phyloP scores from a whole-genome alignment of 1,140 invertebrate genomes.

The Trichoplusia ni region DNA sequence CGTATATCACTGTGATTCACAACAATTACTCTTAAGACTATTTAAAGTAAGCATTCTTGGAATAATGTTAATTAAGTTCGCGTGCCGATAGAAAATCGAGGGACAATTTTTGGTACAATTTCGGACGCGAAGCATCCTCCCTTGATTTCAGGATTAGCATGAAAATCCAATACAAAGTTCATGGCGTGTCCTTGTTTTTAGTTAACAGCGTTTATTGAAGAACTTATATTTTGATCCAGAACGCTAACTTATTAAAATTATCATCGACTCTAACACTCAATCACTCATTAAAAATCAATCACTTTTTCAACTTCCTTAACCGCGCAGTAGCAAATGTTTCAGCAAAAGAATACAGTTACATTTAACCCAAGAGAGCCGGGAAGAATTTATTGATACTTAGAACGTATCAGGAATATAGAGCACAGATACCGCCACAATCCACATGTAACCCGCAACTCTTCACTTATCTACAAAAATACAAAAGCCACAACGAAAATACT shows the following conservation, averaged over 20 bases:
- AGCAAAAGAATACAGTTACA: too few species aligned
- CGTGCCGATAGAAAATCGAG: neutral
- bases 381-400: too few species aligned
- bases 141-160: constrained; percentile 9
- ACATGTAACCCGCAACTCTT: neutral
- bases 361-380: too few species aligned
- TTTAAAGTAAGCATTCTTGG: constrained; percentile 24
- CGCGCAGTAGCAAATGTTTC: too few species aligned
- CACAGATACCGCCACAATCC: too few species aligned
- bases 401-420: too few species aligned
- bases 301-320: too few species aligned
- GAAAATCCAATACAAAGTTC: neutral
- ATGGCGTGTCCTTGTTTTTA: neutral
- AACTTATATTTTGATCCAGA: too few species aligned
- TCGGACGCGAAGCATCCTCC: too few species aligned
- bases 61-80: constrained; percentile 30
- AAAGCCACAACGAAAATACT: constrained; percentile 2
- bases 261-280: too few species aligned
- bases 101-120: constrained; percentile 9
- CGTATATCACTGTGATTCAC: constrained; percentile 38
- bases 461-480: constrained; percentile 6
- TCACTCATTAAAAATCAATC: too few species aligned
- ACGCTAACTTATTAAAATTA: too few species aligned
- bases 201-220: neutral
- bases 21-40: constrained; percentile 35